Conservation (phyloP, 2,113 vertebrate species). For the Drymodes brunneopygia region DNA sequence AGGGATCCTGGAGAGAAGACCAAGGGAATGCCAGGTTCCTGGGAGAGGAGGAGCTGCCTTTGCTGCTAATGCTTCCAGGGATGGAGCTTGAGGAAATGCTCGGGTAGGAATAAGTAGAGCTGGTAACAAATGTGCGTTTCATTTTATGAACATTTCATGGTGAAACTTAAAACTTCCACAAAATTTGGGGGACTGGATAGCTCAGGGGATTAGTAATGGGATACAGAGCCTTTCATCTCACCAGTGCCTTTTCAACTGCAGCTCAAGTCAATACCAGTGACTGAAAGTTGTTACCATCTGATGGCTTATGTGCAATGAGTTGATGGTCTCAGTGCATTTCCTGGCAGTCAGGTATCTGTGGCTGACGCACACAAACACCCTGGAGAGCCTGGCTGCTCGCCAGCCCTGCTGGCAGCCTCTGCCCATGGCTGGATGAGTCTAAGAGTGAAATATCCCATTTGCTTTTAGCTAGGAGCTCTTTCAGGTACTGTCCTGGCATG, state of each 20-base stretch:
- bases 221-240: conserved; percentile 66
- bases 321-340: conserved; percentile 52
- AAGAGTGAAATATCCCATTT: neutral
- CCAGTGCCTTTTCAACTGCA: conserved; percentile 63
- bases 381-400: neutral
- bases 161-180: conserved; percentile 70
- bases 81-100: conserved; percentile 22
- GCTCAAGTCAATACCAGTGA: conserved; percentile 44
- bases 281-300: conserved; percentile 64
- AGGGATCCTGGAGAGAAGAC: neutral
- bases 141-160: conserved; percentile 68
- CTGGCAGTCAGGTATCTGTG: conserved; percentile 52
- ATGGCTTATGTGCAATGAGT: conserved; percentile 50
- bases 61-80: neutral
- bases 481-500: neutral
- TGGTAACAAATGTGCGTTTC: conserved; percentile 68
- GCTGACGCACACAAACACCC: conserved; percentile 38
- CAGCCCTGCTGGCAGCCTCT: conserved; percentile 1
- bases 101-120: conserved; percentile 18
- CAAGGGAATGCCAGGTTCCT: accelerated
- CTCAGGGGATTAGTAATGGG: conserved; percentile 70
- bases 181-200: conserved; percentile 63
- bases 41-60: neutral
- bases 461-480: neutral
- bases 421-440: neutral